Conservation (phyloP, 1,140 invertebrate genomes). For the Caerostris darwini region DNA sequence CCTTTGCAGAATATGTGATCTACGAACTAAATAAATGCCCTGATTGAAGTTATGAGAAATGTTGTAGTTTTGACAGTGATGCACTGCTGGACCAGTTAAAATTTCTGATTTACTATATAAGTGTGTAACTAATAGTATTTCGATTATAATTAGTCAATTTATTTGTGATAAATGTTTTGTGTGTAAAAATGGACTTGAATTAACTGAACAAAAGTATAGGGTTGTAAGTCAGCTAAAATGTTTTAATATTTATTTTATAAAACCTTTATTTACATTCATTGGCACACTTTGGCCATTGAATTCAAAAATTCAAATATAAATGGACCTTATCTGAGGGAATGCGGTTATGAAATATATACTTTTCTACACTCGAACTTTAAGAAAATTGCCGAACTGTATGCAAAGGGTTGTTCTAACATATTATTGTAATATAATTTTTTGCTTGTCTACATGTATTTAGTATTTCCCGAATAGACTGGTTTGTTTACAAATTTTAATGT, state of each 20-base stretch:
- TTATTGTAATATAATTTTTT: neutral
- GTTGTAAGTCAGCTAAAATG: neutral
- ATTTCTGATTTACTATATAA: neutral
- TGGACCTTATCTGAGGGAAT: neutral
- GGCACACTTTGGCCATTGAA: too few species aligned
- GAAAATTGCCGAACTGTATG: neutral
- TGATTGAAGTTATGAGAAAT: accelerated
- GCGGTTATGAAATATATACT: neutral
- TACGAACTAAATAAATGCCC: neutral
- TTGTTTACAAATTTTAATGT: neutral
- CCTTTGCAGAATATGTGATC: neutral
- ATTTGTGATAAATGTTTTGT: neutral
- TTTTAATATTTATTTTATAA: neutral
- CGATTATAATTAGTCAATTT: neutral
- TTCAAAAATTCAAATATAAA: neutral
- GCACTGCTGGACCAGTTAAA: neutral
- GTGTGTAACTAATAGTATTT: neutral
- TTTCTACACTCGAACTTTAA: neutral
- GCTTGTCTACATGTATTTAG: too few species aligned
- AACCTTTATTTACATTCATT: neutral
- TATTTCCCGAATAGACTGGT: too few species aligned
- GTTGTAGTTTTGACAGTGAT: neutral
- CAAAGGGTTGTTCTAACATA: neutral
- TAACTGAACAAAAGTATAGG: neutral
- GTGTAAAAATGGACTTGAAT: neutral